Evolutionary conservation across 2,888 invertebrate genomes (phyloP).

Genomic region (Athrips mouffetella): DNA sequence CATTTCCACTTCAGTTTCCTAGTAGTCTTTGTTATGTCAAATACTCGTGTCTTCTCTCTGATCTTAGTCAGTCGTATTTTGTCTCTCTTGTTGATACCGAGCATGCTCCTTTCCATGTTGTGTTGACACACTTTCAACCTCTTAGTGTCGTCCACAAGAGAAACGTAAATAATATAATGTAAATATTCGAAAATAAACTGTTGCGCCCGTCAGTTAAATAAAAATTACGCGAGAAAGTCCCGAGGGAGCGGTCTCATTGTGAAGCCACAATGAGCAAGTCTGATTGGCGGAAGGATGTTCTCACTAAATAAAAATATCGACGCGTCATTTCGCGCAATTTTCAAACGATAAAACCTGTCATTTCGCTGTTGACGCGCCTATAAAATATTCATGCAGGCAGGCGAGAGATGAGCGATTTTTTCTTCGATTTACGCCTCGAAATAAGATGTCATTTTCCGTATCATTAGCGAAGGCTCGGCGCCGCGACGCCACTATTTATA

Average conservation of each 20-base stretch:
- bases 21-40: no score
- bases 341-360: constrained; percentile 79
- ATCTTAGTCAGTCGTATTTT: no score
- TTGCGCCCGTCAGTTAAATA: constrained; percentile 69
- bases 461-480: constrained; percentile 75
- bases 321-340: constrained; percentile 77
- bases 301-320: constrained; percentile 78
- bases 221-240: constrained; percentile 67
- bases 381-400: constrained; percentile 77
- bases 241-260: constrained; percentile 67
- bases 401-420: constrained; percentile 76
- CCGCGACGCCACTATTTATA: constrained; percentile 75
- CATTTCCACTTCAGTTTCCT: no score
- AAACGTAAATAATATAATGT: constrained; percentile 28
- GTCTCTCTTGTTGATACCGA: no score
- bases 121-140: no score
- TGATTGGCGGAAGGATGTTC: constrained; percentile 79
- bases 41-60: no score
- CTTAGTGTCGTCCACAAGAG: no score
- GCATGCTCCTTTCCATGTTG: no score
- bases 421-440: constrained; percentile 77
- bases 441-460: constrained; percentile 80
- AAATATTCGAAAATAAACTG: constrained; percentile 54
- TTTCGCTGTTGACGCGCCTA: constrained; percentile 78
- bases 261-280: constrained; percentile 68